A percentile compares a stretch with the other conserved stretches of the same genome.
Evolutionary conservation across 2,888 invertebrate genomes (phyloP).

Genomic region (Pegoplata infirma): DNA sequence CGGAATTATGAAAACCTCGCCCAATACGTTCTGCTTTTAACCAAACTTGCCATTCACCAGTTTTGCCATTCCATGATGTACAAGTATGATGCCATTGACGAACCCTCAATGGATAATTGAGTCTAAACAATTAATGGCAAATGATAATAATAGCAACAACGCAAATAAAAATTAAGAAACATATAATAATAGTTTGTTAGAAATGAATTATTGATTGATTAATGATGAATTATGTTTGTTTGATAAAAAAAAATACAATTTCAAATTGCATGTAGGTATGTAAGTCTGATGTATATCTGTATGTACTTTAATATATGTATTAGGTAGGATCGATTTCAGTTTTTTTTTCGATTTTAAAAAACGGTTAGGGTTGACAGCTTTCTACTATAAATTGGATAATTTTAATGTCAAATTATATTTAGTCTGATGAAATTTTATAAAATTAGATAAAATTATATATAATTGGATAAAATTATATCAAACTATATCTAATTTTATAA

Average conservation of each 20-base stretch:
- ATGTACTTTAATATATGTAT: no score
- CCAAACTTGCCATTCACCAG: constrained; percentile 95
- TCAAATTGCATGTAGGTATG: constrained; percentile 41
- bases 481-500: no score
- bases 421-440: no score
- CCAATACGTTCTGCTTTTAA: constrained; percentile 91
- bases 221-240: constrained; percentile 24
- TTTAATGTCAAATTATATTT: no score
- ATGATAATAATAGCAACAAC: neutral
- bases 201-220: constrained; percentile 32
- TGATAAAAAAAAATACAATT: constrained; percentile 21
- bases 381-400: no score
- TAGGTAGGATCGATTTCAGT: no score
- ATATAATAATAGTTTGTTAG: constrained; percentile 13
- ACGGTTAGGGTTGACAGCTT: no score
- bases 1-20: constrained; percentile 91
- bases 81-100: constrained; percentile 92
- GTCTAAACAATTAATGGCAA: constrained; percentile 73
- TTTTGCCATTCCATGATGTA: constrained; percentile 92
- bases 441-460: no score
- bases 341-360: no score
- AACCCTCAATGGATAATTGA: constrained; percentile 84
- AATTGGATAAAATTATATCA: no score
- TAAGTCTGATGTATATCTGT: no score
- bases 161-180: neutral